Base-by-base conservation (phyloP, 2,888 invertebrate species). In the Parnassius apollo region DNA sequence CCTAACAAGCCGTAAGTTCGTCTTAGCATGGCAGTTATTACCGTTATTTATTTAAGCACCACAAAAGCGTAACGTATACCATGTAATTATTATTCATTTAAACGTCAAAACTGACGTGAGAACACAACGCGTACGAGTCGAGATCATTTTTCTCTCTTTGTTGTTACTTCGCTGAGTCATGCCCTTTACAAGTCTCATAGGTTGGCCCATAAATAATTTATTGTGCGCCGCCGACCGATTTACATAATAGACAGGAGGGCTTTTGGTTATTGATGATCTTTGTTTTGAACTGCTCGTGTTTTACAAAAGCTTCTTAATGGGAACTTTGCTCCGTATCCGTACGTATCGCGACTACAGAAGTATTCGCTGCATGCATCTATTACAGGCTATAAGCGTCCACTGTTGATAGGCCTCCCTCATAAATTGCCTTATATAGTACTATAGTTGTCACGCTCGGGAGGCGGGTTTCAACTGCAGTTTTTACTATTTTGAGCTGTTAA, bases 121-220 rank as follows among this genome's bases (percentile, higher is more conserved):
- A 62, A 60, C 46, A 11, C 44, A 42, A 42, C 54, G 13, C 54
- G 42, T 18, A 22, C 25, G 49, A 59, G 45, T 51, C 54, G 18
- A 51, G 55, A 59, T 59, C 55, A 50, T 59, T 54, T 59, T 59
- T 55, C 46, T 59, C 56, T 18, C 44, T 59, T 53, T 58, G 62
- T 61, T 57, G 42, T 44, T 13, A n/a, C 11, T 13, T 44, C 25
- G 50, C 48, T 54, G 53, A 58, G 35, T 62, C 54, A 54, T 35
- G 62, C 62, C 62, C 58, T 58, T 54, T 58, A 58, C 62, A 54
- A 58, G 60, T 35, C 62, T 55, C 50, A 46, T 51, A 62, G 62
- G 46, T 52, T 22, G 48, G 52, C 59, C 66, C 67, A 71, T 71
- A 69, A 70, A 73, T 73, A 68, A 73, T 72, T 69, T 70, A 73